Base-by-base conservation (phyloP, 2,888 invertebrate species). In the Sipha maydis region DNA sequence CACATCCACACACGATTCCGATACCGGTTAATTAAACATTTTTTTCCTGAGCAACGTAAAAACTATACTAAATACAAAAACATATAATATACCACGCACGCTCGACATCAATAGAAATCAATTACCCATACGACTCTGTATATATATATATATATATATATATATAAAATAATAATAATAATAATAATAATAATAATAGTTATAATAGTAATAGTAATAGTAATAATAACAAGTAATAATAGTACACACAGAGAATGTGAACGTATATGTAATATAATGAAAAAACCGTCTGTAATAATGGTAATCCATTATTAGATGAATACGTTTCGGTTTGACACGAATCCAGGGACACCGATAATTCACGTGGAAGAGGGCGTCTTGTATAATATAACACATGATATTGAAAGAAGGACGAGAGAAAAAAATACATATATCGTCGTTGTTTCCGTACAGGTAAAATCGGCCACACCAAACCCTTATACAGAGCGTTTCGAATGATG, bases 281-380 rank as follows among this genome's bases (percentile, higher is more conserved):
- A 17, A 56, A 34, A 80, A 67, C 17, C 38, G 17, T n/a, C 38
- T 69, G 67, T 21, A 83, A 75, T 75, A 83, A 75, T 75, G 75
- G 73, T 75, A 67, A 84, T 84, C 76, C 84, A 76, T 84, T 76
- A 75, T 75, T 54, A 61, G 61, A 84, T 28, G 78, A 78, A 78
- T 67, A 71, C 85, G 85, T 85, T 85, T 85, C 85, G 78, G 85
- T 85, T 85, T 71, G 85, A 85, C 85, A 85, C 85, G 85, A 71
- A 71, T 85, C 28, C 78, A 78, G 78, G 85, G 85, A 85, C 77
- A 61, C 76, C 76, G 84, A 85, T 85, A 76, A 67, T 85, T 85
- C 84, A 67, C 67, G 84, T 85, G 31, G n/a, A 61, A 76, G 28
- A 41, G 61, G 84, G 84, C 76, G 76, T 76, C 75, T 56, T 75